Percentiles rank a stretch among this genome's conserved stretches.
Conservation (phyloP, 2,113 vertebrate species). For the Crotalus tigris region DNA sequence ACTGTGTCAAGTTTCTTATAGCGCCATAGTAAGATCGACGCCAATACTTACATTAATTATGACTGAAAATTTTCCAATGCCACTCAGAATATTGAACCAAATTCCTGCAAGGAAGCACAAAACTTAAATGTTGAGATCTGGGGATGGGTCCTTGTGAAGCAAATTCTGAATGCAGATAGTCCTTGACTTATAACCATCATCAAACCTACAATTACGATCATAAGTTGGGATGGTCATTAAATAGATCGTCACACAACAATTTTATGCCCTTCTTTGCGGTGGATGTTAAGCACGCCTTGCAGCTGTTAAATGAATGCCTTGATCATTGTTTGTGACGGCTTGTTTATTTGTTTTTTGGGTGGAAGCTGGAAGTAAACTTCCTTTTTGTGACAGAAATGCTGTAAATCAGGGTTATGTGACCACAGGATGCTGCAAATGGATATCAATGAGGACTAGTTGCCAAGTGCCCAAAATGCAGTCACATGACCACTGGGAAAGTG, state of each 20-base stretch:
- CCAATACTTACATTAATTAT: slow-evolving; percentile 94
- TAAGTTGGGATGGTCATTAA: background rate
- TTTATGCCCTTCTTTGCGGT: background rate
- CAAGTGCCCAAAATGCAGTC: too few relatives aligned
- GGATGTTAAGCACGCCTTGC: background rate
- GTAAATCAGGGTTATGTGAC: background rate
- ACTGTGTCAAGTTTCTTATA: background rate
- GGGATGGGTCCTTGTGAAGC: background rate
- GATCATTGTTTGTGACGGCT: background rate
- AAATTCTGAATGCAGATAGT: background rate
- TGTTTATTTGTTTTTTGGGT: background rate
- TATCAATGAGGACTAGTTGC: background rate
- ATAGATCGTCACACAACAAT: background rate
- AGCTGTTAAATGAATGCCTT: background rate
- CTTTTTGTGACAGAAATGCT: background rate
- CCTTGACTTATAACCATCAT: background rate
- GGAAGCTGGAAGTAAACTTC: background rate
- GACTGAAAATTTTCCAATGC: slow-evolving; percentile 96
- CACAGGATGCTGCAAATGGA: background rate
- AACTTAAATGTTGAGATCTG: background rate
- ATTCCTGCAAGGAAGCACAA: slow-evolving; percentile 79
- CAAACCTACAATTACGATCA: background rate
- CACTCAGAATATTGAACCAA: slow-evolving; percentile 95
- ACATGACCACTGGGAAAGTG: background rate
- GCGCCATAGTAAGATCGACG: background rate